Percentiles rank a stretch among this genome's conserved stretches.
Conservation (phyloP, 2,113 vertebrate genomes). For the Platichthys flesus region DNA sequence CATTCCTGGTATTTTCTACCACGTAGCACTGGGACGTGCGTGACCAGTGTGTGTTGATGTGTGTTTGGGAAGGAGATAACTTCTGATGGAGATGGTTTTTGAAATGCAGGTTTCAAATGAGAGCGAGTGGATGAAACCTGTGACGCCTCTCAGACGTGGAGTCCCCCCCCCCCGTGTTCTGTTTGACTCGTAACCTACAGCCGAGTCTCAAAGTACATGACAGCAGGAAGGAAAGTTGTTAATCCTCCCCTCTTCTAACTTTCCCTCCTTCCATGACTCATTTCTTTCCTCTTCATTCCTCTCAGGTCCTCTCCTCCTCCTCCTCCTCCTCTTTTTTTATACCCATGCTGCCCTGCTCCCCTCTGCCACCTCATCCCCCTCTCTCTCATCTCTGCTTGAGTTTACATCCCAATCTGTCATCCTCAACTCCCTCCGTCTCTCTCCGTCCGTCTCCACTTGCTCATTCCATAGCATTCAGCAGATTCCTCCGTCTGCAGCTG, state of each 20-base stretch:
- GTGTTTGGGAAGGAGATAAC: no score
- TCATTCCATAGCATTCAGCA: conserved; percentile 46
- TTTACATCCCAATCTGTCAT: conserved; percentile 45
- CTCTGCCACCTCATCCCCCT: conserved; percentile 17
- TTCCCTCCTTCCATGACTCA: not conserved
- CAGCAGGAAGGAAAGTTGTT: not conserved
- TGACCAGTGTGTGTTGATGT: no score
- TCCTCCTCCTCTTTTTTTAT: not conserved
- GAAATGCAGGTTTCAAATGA: no score
- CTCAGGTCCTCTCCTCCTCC: not conserved
- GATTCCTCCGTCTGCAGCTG: conserved; percentile 47
- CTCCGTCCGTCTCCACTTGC: conserved; percentile 40
- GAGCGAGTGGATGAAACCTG: no score
- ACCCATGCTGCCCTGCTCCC: conserved; percentile 15
- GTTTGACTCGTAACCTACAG: no score
- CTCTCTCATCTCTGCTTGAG: conserved; percentile 18
- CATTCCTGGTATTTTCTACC: no score
- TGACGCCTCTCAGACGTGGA: no score
- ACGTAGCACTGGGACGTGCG: no score
- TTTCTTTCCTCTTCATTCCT: not conserved
- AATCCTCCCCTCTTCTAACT: not conserved
- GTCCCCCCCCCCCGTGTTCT: no score
- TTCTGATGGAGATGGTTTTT: no score
- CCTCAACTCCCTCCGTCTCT: conserved; percentile 19
- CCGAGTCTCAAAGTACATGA: no score